Conservation (phyloP, 2,113 vertebrate species). For the Xiphorhynchus elegans region DNA sequence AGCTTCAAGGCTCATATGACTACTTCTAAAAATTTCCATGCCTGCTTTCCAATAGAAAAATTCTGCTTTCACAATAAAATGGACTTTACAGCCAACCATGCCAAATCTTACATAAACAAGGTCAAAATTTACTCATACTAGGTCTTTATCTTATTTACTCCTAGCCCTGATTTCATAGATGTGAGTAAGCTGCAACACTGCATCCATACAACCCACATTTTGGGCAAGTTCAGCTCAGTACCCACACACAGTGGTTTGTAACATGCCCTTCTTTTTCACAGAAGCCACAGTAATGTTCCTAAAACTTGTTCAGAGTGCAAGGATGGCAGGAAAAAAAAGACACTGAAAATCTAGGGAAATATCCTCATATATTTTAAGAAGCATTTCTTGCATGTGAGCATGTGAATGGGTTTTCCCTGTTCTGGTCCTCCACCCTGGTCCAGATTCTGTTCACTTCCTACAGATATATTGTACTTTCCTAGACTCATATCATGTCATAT, state of each 20-base stretch:
- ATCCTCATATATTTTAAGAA: background rate
- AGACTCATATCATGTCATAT: background rate
- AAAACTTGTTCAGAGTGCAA: background rate
- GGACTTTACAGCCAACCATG: background rate
- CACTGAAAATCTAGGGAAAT: background rate
- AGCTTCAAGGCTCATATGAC: background rate
- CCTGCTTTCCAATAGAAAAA: background rate
- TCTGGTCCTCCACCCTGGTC: background rate
- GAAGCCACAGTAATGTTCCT: background rate
- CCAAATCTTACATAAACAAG: background rate
- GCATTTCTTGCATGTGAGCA: background rate
- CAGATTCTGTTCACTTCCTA: background rate
- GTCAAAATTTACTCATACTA: background rate
- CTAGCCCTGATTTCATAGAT: background rate
- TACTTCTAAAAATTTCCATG: background rate
- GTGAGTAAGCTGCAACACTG: background rate
- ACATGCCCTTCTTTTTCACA: background rate
- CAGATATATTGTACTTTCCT: background rate
- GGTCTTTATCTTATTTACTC: background rate
- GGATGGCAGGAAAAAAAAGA: background rate
- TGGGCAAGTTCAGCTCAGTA: background rate
- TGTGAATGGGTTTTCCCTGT: background rate
- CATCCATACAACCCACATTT: background rate
- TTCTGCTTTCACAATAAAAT: background rate
- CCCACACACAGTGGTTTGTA: background rate